A percentile compares a stretch with the other conserved stretches of the same genome.
Evolutionary conservation across 2,888 invertebrate species (phyloP).

Genomic region (Trissonchulus latispiculum): DNA sequence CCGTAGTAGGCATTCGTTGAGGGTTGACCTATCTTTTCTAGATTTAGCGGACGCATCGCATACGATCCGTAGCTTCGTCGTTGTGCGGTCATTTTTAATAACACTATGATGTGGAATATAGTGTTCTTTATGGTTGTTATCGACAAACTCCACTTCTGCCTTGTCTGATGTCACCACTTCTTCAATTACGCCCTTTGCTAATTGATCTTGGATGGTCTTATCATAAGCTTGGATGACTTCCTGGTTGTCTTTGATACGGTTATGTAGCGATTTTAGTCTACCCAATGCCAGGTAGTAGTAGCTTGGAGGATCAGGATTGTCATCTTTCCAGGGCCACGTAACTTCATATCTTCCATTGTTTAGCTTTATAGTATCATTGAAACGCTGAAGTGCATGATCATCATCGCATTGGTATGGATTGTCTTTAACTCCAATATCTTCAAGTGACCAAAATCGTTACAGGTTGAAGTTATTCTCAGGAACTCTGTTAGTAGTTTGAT

Average conservation of each 20-base stretch:
- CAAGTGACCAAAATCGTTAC: constrained; percentile 1
- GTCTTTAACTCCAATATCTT: constrained; percentile 16
- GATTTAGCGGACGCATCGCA: constrained; percentile 9
- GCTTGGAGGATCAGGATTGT: not conserved
- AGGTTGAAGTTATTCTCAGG: not conserved
- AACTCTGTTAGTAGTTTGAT: not conserved
- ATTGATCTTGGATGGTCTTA: not conserved
- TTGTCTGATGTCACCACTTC: too few species aligned
- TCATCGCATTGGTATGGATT: constrained; percentile 8
- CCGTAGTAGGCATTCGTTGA: constrained; percentile 8
- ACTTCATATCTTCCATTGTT: constrained; percentile 2
- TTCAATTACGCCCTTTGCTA: not conserved
- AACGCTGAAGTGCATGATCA: constrained; percentile 7
- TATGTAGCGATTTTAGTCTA: not conserved
- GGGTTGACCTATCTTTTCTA: not conserved
- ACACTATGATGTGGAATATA: constrained; percentile 19
- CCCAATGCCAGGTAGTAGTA: constrained; percentile 2
- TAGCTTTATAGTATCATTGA: not conserved
- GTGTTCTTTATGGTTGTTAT: not conserved
- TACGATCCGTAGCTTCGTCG: not conserved
- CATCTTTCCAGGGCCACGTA: constrained; percentile 8
- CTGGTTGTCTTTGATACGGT: not conserved
- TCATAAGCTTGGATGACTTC: not conserved
- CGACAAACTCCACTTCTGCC: not conserved
- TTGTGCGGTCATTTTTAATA: not conserved